Evolutionary conservation across 1,140 invertebrate genomes (phyloP), one percentile per base, ranked within the genome.

Genomic region (Ptiloglossa arizonensis): DNA sequence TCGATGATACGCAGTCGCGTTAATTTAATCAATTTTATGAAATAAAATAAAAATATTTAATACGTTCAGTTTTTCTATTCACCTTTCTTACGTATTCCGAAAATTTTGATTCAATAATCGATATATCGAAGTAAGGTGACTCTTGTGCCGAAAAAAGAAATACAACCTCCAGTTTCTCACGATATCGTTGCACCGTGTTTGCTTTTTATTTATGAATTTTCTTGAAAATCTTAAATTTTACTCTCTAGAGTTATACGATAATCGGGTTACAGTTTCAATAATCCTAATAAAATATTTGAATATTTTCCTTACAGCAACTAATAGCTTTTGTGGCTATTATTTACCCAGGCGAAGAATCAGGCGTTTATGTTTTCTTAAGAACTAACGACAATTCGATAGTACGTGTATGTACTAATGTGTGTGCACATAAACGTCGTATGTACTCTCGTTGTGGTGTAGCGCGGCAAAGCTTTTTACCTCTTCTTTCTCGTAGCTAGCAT

Each of bases 331-430:
- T 11, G 3, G 4, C 29, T 11, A 52, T 52, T 44, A 27, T 41
- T 54, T 27, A 1, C 3, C 4, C 19, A 15, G 35, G 15, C 11
- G 41, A 73, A 41, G 48, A 73, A 74, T 24, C 60, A 48, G 15
- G 66, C 60, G 3, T 66, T 35, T 54, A 15, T 62, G 60, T 41
- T 74, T 66, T 56, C 71, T 56, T 66, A 66, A 66, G 57, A 63
- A 32, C 38, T 22, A 19, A 29, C 67, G 50, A 69, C 52, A 6
- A 29, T 74, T 66, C 71, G 35, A 73, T 13, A 50, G 22, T 27
- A 27, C 24, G 0, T 13, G n/a, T 52, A 41, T 62, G 11, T 63
- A 9, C 2, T 38, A 1, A 22, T 48, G n/a, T 41, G 32, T 8
- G 35, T 50, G 38, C 19, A 56, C 32, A 52, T 62, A 73, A 38